Percentiles rank a stretch among this genome's conserved stretches.
phyloP scores from a whole-genome alignment of 2,888 invertebrate genomes.

The Ectemnius continuus region DNA sequence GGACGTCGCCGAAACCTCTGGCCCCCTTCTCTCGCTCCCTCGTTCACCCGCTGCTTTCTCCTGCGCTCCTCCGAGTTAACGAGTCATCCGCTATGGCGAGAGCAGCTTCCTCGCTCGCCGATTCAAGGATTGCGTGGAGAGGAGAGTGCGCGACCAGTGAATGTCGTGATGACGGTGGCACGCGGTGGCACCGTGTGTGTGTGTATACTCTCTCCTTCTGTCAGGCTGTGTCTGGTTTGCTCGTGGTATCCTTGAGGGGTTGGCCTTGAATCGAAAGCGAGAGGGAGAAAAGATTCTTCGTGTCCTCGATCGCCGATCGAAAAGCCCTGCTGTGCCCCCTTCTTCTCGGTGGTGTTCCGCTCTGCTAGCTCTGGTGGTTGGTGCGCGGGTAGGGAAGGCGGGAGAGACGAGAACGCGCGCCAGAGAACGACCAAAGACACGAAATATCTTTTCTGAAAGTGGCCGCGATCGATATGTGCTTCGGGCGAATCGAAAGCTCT shows the following conservation, averaged over 20 bases:
- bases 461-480: not conserved
- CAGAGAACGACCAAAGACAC: not conserved
- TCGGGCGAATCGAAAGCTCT: not conserved
- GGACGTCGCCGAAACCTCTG: too few relatives aligned
- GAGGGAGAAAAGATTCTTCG: conserved; percentile 19
- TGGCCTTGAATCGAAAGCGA: conserved; percentile 5
- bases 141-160: too few relatives aligned
- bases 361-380: too few relatives aligned
- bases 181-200: not conserved
- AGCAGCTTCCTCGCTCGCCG: too few relatives aligned
- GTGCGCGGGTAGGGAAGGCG: not conserved
- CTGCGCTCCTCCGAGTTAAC: too few relatives aligned
- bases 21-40: conserved; percentile 2
- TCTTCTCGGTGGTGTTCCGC: too few relatives aligned
- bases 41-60: not conserved
- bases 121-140: too few relatives aligned
- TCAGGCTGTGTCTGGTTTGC: not conserved
- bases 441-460: not conserved
- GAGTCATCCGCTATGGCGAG: too few relatives aligned
- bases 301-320: not conserved
- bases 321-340: not conserved
- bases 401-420: not conserved
- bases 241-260: not conserved
- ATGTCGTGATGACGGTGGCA: too few relatives aligned
- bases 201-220: not conserved